Evolutionary conservation across 2,888 invertebrate genomes (phyloP), one percentile per base, ranked within the genome.

Genomic region (Noctua fimbriata): DNA sequence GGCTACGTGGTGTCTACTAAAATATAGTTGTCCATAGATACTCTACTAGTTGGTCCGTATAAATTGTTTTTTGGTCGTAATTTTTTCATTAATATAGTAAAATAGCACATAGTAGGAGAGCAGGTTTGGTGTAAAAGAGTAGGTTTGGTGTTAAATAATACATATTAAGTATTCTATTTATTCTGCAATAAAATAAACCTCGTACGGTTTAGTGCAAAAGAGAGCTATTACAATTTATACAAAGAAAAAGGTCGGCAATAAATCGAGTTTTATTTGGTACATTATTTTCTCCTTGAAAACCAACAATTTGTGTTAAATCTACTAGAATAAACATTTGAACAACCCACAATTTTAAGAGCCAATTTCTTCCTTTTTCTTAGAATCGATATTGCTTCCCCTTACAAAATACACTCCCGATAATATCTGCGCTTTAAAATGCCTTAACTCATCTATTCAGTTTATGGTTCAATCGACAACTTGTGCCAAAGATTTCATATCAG

Each of bases 401-500:
- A 75, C 63, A 69, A 75, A 72, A 65, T 69, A 74, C 18, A 65
- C 52, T 74, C 9, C 60, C 36, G 69, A 81, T 81, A 75, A 69
- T 67, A 84, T 81, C 84, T 36, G 14, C 55, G 60, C 52, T 75
- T 67, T 73, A 58, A 74, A 79, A 24, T 32, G n/a, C 41, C 55
- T 78, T 28, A 65, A 69, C 71, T 75, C 79, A 80, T 60, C 69
- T 80, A 44, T 60, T 66, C 49, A 83, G 69, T 83, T 83, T 73
- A 80, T 70, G 69, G 69, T 73, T 76, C 69, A 83, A 70, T 80
- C 71, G 69, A 73, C 79, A 79, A 83, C 58, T 47, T 76, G 47
- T 73, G 83, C 73, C 66, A 80, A 63, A 83, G 76, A 83, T 83
- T 76, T 73, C 65, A 58, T 80, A 83, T 83, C 80, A 80, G 83